phyloP scores from a whole-genome alignment of 1,140 invertebrate genomes.

The Apis dorsata region DNA sequence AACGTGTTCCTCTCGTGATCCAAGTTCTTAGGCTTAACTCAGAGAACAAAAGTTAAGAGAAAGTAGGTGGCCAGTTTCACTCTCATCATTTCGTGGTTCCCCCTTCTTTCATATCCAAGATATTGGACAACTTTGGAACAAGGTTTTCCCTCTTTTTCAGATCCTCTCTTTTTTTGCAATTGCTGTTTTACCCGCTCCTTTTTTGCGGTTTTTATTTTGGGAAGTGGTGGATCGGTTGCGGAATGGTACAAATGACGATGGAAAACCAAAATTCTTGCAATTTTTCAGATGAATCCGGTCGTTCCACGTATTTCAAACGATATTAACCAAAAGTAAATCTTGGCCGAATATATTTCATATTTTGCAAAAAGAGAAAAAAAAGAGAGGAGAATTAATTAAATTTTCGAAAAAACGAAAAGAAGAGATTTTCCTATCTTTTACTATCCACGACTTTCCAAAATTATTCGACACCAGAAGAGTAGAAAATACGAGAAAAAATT shows the following conservation, averaged over 20 bases:
- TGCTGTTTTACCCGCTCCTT: background rate
- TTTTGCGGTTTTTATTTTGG: background rate
- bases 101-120: slow-evolving; percentile 34
- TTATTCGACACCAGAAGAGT: no score
- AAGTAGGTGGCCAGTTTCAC: background rate
- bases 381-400: background rate
- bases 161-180: background rate
- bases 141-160: background rate
- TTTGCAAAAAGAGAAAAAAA: background rate
- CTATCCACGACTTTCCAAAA: no score
- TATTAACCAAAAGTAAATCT: background rate
- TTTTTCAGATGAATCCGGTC: background rate
- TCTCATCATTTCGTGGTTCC: background rate
- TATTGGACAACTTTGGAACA: slow-evolving; percentile 43
- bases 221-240: background rate
- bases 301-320: background rate
- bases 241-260: background rate
- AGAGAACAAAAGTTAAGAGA: background rate
- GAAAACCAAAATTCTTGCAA: background rate
- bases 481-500: no score
- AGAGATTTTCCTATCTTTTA: no score
- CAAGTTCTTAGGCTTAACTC: background rate
- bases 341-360: background rate
- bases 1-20: background rate
- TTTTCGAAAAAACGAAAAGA: no score